Base-by-base conservation (phyloP, 2,888 invertebrate genomes). In the Peribatodes rhomboidaria region DNA sequence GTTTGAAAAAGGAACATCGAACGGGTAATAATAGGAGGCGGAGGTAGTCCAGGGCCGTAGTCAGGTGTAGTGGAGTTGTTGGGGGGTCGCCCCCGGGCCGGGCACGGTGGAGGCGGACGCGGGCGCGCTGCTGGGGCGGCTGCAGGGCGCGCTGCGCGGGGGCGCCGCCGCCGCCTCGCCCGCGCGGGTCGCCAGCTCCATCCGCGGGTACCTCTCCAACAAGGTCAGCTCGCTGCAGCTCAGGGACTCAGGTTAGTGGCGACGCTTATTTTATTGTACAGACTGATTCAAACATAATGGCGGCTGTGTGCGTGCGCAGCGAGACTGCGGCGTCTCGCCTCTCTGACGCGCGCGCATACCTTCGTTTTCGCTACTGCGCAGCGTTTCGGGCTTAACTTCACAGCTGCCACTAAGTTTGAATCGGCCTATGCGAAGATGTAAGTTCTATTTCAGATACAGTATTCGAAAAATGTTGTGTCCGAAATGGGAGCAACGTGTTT, bases 191-290 rank as follows among this genome's bases (percentile, higher is more conserved):
- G 96, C 96, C 86, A 95, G 94, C 91, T 96, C 96, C 90, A 95
- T 96, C 89, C 94, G 95, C 85, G 96, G 96, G 80, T 96, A 95
- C 94, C 94, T 96, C 77, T 93, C 95, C 83, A 95, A 94, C 89
- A 94, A 95, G 82, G 94, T 96, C 87, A 93, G 95, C 87, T 94
- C 95, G 84, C 93, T 95, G 85, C 94, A 95, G 90, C 94, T 95
- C 56, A 94, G 95, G 82, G 96, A 96, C 83, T 95, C 96, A 95
- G 96, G 96, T 96, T 79, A 94, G 95, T 77, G n/a, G n/a, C n/a
- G n/a, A n/a, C n/a, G n/a, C n/a, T n/a, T n/a, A n/a, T n/a, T n/a
- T n/a, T n/a, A n/a, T n/a, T n/a, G n/a, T n/a, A n/a, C n/a, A n/a
- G n/a, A n/a, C n/a, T n/a, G n/a, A n/a, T n/a, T n/a, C n/a, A n/a